Base-by-base conservation (phyloP, 2,888 invertebrate species). In the Sycophila texana region DNA sequence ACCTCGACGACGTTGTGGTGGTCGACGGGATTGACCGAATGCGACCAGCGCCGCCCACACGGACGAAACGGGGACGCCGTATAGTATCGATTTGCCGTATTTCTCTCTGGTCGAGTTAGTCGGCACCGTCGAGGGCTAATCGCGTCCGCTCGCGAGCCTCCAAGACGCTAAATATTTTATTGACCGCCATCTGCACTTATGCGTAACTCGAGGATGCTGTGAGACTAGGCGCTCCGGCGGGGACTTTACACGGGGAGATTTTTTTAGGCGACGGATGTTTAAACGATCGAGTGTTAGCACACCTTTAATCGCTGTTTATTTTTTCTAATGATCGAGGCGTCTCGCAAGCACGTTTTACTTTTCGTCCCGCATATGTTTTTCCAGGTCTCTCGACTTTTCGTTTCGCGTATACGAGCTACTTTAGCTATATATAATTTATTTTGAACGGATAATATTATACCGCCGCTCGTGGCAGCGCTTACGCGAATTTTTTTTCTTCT, bases 11-110 rank as follows among this genome's bases (percentile, higher is more conserved):
- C 26, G 30, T 39, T 7, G 30, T n/a, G 18, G 4, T n/a, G 16
- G 26, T 13, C 14, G 49, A 4, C 47, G 7, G 63, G 13, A 51
- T 30, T 47, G 20, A 51, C n/a, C 57, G 57, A 66, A 66, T 20
- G 60, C 51, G 58, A 60, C 12, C 22, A 39, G 20, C 18, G 18
- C 51, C 22, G 49, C 16, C 4, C 14, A 30, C 20, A 51, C 30
- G 16, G 20, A n/a, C 3, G 68, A 71, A 71, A 71, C 55, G 77
- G 58, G 77, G 71, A 77, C 65, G 58, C 16, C 63, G 39, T 30
- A 63, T 20, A n/a, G n/a, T 78, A 79, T 79, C 79, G 79, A 79
- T 79, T 74, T 65, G 79, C 74, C 74, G 79, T 71, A 20, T 53
- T 74, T 79, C 74, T 74, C 78, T 78, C 73, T 61, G 49, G 65